Percentiles rank a stretch among this genome's conserved stretches.
Evolutionary conservation across 2,113 vertebrate species (phyloP).

Genomic region (Forbesichthys papilliferus): DNA sequence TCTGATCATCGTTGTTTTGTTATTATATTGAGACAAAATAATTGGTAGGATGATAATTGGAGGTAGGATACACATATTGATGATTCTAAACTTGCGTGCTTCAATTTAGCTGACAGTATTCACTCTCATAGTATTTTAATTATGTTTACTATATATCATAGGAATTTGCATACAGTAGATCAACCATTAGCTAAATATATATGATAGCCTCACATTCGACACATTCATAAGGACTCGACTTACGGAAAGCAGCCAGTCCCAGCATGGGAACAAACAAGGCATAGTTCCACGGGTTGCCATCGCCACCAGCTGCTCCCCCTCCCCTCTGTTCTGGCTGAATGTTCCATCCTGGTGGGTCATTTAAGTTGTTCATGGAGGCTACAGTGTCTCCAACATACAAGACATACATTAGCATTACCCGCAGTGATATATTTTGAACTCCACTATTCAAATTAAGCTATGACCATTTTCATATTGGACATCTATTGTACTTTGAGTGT

Average conservation of each 20-base stretch:
- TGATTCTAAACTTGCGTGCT: too few species aligned
- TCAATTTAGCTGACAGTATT: too few species aligned
- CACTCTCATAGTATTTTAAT: too few species aligned
- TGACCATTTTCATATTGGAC: neutral
- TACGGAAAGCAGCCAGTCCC: conserved; percentile 94
- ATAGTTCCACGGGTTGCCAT: conserved; percentile 93
- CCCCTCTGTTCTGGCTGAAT: conserved; percentile 82
- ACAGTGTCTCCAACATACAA: conserved; percentile 14
- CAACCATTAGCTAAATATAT: neutral
- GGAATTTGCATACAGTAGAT: neutral
- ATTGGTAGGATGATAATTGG: too few species aligned
- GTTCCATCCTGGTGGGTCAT: conserved; percentile 93
- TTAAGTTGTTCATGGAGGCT: conserved; percentile 92
- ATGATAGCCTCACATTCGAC: too few species aligned
- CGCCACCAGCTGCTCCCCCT: conserved; percentile 79
- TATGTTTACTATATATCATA: too few species aligned
- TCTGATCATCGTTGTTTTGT: too few species aligned
- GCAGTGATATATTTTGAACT: conserved; percentile 1
- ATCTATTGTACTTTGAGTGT: neutral
- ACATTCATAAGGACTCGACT: conserved; percentile 62
- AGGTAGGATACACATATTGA: too few species aligned
- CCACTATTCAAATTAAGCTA: neutral
- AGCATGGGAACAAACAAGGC: conserved; percentile 93
- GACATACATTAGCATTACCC: neutral
- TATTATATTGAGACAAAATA: too few species aligned